A percentile compares a stretch with the other conserved stretches of the same genome.
Evolutionary conservation across 2,113 vertebrate genomes (phyloP).

Genomic region (Axis porcinus): DNA sequence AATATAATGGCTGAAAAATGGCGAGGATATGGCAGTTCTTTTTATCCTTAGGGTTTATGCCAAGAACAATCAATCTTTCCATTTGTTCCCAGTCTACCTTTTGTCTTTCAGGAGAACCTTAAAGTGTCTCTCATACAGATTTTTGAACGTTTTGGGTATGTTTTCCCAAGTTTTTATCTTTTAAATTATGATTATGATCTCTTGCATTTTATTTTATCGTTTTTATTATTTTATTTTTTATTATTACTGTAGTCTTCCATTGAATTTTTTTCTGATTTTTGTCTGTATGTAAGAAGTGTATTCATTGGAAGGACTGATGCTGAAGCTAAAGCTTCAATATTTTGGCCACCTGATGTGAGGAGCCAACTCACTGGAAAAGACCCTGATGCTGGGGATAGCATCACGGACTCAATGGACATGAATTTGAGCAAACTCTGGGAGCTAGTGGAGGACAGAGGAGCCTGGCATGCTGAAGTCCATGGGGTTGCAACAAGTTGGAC

Average conservation of each 20-base stretch:
- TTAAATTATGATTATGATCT: neutral
- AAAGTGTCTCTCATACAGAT: no score
- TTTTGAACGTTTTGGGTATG: neutral
- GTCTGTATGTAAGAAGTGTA: neutral
- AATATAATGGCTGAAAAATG: accelerated
- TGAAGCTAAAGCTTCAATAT: neutral
- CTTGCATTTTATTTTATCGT: neutral
- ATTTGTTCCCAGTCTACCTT: no score
- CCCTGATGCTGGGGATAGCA: neutral
- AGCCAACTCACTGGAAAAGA: neutral
- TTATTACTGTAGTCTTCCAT: no score
- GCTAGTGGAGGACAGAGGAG: neutral
- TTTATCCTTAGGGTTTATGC: neutral
- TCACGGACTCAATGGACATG: neutral
- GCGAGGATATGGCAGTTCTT: accelerated
- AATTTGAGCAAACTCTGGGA: neutral
- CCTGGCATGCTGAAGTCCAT: neutral
- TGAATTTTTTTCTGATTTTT: neutral
- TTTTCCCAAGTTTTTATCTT: neutral
- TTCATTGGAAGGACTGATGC: neutral
- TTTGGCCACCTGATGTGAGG: neutral
- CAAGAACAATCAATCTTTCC: neutral
- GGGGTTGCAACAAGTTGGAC: neutral
- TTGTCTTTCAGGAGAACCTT: neutral
- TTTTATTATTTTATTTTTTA: neutral